Percentiles rank a stretch among this genome's conserved stretches.
These are phyloP conservation scores for Drosophila ercepeae DNA, from an alignment of 1,140 invertebrate genomes.

Conservation along the genomic window DNA sequence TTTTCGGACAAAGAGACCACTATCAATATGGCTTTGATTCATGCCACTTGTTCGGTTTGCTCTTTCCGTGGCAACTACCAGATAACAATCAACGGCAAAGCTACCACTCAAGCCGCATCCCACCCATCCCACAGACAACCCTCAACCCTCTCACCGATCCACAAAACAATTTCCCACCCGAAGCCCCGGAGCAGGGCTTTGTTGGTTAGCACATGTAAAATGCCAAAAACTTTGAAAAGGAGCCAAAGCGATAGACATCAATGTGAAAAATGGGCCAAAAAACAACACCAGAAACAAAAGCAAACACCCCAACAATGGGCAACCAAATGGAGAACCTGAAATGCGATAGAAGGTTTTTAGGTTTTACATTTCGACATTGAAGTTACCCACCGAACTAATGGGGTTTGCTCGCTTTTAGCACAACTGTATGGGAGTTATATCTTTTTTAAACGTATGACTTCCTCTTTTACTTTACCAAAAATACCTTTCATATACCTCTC, in stretches of 20 bases:
- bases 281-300: slow-evolving; percentile 8
- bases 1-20: slow-evolving; percentile 26
- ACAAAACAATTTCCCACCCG: slow-evolving; percentile 20
- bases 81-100: slow-evolving; percentile 40
- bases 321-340: slow-evolving; percentile 7
- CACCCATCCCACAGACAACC: slow-evolving; percentile 4
- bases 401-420: background rate
- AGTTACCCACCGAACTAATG: background rate
- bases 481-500: background rate
- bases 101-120: slow-evolving; percentile 28
- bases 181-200: slow-evolving; percentile 30
- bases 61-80: slow-evolving; percentile 29
- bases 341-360: background rate
- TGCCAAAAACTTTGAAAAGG: slow-evolving; percentile 75
- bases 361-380: background rate
- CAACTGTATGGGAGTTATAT: background rate
- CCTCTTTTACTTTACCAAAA: background rate
- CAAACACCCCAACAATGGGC: slow-evolving; percentile 34
- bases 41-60: slow-evolving; percentile 37
- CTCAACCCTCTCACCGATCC: slow-evolving; percentile 15
- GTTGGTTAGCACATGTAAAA: slow-evolving; percentile 75
- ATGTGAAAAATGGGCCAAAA: slow-evolving; percentile 66
- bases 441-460: no score
- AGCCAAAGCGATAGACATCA: slow-evolving; percentile 74
- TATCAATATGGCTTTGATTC: slow-evolving; percentile 45